Evolutionary conservation across 2,113 vertebrate genomes (phyloP).

Genomic region (Pterophyllum scalare): DNA sequence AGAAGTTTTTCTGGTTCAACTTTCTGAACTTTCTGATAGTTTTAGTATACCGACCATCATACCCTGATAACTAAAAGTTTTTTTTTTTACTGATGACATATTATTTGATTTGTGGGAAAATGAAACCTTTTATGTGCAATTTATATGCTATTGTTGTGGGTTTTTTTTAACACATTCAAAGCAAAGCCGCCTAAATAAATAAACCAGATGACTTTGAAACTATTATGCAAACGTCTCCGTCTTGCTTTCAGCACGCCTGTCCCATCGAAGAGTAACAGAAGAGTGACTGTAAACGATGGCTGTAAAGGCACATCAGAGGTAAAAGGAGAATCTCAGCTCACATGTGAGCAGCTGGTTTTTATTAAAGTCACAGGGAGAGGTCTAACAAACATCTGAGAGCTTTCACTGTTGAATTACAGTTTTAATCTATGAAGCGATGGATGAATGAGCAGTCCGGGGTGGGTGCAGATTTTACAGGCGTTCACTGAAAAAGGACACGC

Average conservation of each 20-base stretch:
- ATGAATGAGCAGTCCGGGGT: not conserved
- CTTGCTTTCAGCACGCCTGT: not conserved
- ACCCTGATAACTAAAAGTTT: accelerated
- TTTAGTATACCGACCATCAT: too few relatives aligned
- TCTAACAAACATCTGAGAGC: not conserved
- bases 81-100: not conserved
- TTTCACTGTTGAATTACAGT: slow-evolving; percentile 9
- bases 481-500: not conserved
- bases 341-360: slow-evolving; percentile 6
- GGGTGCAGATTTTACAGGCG: not conserved
- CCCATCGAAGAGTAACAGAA: too few relatives aligned
- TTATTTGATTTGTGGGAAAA: accelerated
- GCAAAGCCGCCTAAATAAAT: not conserved
- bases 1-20: not conserved
- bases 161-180: not conserved
- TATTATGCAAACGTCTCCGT: too few relatives aligned
- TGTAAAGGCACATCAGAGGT: not conserved
- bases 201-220: too few relatives aligned
- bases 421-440: not conserved
- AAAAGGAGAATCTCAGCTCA: not conserved
- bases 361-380: not conserved
- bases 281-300: too few relatives aligned
- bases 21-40: too few relatives aligned
- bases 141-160: not conserved
- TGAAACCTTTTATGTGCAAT: not conserved